Evolutionary conservation across 2,888 invertebrate species (phyloP), one percentile per base, ranked within the genome.

Genomic region (Drosophila pseudotakahashii): DNA sequence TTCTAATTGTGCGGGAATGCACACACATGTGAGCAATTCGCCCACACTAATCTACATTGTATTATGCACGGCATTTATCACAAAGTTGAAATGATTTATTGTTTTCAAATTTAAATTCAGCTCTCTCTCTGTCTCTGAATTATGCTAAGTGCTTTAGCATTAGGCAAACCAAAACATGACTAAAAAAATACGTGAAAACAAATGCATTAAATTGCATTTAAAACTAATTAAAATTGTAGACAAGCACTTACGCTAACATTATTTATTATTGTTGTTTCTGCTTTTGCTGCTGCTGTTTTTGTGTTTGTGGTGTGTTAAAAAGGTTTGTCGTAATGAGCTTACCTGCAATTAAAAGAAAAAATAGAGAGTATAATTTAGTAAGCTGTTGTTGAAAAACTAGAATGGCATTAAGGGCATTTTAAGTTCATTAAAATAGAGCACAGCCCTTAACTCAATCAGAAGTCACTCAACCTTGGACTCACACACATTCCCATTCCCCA

Each of bases 331-430:
- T 81, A 72, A 76, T 75, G 67, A 73, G 83, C 85, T 86, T 86
- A 86, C 85, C 85, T 86, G 85, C 76, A 86, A 86, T 87, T 86
- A 87, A 70, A 85, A 88, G 73, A 88, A 78, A 62, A 80, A 81
- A 84, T 67, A 55, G 7, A 16, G 34, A n/a, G 13, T 30, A 14
- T 19, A 37, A 67, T 54, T 23, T 55, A 68, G 55, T 67, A 16
- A 32, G 47, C 30, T 47, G 23, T 45, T 50, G n/a, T 55, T 32
- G 1, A 9, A 44, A 48, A 48, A 48, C 48, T 32, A 44, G 36
- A 26, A 26, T 16, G 6, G 10, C 34, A 16, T 26, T 23, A 60
- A 36, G 36, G 6, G 0, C 13, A 11, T 37, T 44, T 14, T 1
- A 36, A 36, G 45, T 32, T 45, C 30, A 37, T 19, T 61, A 41